These are phyloP conservation scores for Platycheirus albimanus DNA, from an alignment of 2,888 invertebrate species.

Conservation along the genomic window DNA sequence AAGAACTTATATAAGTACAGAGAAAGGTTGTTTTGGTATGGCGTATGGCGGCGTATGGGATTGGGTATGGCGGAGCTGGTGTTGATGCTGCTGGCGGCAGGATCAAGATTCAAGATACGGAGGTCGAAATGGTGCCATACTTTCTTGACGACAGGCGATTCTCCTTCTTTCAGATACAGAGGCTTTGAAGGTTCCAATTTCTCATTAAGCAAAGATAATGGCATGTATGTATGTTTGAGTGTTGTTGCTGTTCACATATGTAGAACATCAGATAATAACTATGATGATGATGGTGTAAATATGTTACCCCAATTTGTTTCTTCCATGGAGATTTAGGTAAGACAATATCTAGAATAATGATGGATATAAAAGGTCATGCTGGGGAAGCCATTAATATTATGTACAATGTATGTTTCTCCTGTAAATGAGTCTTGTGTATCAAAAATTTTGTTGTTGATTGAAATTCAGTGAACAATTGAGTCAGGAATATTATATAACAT, in stretches of 20 bases:
- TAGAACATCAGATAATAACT: conserved; percentile 67
- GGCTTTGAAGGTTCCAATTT: conserved; percentile 51
- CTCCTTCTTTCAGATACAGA: conserved; percentile 5
- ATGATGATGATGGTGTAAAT: conserved; percentile 67
- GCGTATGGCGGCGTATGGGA: no score
- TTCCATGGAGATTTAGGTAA: conserved; percentile 13
- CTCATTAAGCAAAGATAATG: conserved; percentile 58
- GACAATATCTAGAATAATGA: conserved; percentile 45
- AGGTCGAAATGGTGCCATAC: conserved; percentile 53
- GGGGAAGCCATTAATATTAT: no score
- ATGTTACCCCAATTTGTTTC: conserved; percentile 63
- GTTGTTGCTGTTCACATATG: conserved; percentile 37
- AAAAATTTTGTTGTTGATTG: conserved; percentile 35
- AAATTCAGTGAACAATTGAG: conserved; percentile 13
- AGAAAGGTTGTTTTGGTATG: no score
- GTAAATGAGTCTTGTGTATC: conserved; percentile 14
- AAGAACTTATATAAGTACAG: no score
- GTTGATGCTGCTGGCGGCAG: conserved; percentile 49
- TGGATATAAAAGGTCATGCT: conserved; percentile 27
- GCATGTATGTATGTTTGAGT: conserved; percentile 8
- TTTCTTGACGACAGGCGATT: conserved; percentile 48
- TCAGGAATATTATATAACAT: no score
- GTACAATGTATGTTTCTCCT: no score
- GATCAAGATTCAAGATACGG: conserved; percentile 68
- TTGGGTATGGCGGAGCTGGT: no score